These are phyloP conservation scores for Agriopis marginaria DNA, from an alignment of 2,888 invertebrate genomes.

Conservation along the genomic window DNA sequence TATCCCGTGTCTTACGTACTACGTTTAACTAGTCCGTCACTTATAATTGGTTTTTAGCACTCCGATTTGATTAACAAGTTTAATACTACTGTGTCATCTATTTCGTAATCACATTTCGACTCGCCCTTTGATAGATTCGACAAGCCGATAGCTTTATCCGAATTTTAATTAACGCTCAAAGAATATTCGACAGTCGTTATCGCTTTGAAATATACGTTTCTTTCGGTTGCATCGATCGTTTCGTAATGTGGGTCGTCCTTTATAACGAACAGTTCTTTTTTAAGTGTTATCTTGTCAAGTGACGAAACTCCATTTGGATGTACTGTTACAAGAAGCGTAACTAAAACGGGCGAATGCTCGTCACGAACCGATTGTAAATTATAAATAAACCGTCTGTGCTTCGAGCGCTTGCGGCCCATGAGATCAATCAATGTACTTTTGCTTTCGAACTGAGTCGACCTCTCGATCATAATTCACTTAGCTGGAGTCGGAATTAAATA, in stretches of 20 bases:
- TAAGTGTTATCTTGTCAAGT: constrained; percentile 73
- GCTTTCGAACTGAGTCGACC: constrained; percentile 57
- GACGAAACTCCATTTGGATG: constrained; percentile 72
- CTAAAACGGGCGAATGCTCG: constrained; percentile 62
- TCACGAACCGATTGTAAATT: constrained; percentile 73
- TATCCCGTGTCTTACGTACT: constrained; percentile 54
- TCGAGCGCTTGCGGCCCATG: constrained; percentile 48
- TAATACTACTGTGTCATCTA: constrained; percentile 51
- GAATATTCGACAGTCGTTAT: constrained; percentile 60
- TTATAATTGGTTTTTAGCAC: constrained; percentile 73
- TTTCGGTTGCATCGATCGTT: constrained; percentile 60
- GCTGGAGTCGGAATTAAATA: constrained; percentile 40
- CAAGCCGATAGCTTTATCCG: constrained; percentile 53
- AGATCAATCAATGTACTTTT: constrained; percentile 62
- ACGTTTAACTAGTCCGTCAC: constrained; percentile 61
- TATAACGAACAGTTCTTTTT: constrained; percentile 65
- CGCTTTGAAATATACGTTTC: constrained; percentile 58
- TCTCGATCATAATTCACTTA: constrained; percentile 56
- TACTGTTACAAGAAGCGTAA: constrained; percentile 68
- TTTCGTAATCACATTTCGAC: constrained; percentile 50
- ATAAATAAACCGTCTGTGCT: constrained; percentile 59
- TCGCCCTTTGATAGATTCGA: constrained; percentile 49
- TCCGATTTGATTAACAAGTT: constrained; percentile 64
- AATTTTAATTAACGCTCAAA: constrained; percentile 68
- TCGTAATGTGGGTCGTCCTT: constrained; percentile 69